phyloP scores from a whole-genome alignment of 1,140 invertebrate species.

The Zelostemma sp. region DNA sequence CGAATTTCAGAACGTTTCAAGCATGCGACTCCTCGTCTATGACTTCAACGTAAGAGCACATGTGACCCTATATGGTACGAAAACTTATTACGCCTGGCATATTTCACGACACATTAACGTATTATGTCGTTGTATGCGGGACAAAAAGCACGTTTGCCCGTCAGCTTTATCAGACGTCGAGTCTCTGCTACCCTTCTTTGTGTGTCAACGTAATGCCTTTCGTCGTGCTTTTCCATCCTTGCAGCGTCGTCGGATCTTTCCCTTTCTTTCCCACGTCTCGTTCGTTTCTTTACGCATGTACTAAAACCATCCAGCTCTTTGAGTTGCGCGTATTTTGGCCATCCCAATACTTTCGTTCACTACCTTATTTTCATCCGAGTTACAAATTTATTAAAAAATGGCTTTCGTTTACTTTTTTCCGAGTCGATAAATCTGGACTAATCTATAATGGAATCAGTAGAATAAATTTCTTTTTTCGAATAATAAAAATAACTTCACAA shows the following conservation, averaged over 20 bases:
- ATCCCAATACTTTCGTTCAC: too few species aligned
- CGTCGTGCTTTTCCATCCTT: slow-evolving; percentile 27
- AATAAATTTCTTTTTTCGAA: too few species aligned
- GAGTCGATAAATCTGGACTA: too few species aligned
- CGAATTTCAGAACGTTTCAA: too few species aligned
- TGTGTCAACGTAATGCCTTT: slow-evolving; percentile 59
- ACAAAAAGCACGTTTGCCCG: slow-evolving; percentile 61
- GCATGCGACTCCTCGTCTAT: neutral
- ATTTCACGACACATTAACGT: slow-evolving; percentile 59
- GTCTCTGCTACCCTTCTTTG: slow-evolving; percentile 49
- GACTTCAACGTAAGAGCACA: neutral
- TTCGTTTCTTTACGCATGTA: slow-evolving; percentile 6
- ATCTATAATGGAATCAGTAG: too few species aligned
- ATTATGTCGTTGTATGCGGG: slow-evolving; percentile 41
- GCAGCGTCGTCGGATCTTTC: slow-evolving; percentile 14
- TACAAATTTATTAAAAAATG: too few species aligned
- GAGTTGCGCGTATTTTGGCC: slow-evolving; percentile 2
- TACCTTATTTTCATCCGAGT: too few species aligned
- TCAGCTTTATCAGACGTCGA: slow-evolving; percentile 61
- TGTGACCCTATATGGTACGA: too few species aligned
- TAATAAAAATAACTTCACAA: too few species aligned
- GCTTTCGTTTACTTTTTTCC: too few species aligned
- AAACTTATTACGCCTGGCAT: slow-evolving; percentile 44
- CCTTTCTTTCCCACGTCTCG: slow-evolving; percentile 5
- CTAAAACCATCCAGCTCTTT: slow-evolving; percentile 18